These are phyloP conservation scores for Rhinoptilus africanus DNA, from an alignment of 2,113 vertebrate genomes.

Conservation along the genomic window DNA sequence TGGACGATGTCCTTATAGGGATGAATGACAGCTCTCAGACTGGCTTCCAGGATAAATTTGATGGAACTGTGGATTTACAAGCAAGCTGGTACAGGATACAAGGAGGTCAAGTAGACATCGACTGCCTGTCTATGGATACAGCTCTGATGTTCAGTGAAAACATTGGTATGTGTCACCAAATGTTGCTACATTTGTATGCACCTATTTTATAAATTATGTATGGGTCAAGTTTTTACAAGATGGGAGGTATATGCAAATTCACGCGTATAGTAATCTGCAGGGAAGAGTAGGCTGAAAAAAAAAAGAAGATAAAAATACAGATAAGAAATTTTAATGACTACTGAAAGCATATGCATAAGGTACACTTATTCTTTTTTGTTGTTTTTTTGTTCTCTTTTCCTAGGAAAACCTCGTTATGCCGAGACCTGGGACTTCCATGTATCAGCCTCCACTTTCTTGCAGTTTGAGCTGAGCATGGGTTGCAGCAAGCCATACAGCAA, in stretches of 20 bases:
- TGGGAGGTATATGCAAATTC: neutral
- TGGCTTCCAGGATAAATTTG: constrained; percentile 96
- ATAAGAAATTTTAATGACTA: neutral
- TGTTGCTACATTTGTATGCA: neutral
- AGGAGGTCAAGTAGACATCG: constrained; percentile 91
- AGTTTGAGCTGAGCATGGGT: constrained; percentile 96
- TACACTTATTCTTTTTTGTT: neutral
- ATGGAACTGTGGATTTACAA: constrained; percentile 86
- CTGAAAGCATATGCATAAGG: neutral
- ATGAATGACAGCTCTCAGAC: constrained; percentile 98
- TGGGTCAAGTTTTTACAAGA: neutral
- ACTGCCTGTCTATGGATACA: constrained; percentile 93
- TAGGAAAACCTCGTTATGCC: constrained; percentile 93
- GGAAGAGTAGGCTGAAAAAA: neutral
- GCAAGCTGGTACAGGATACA: constrained; percentile 96
- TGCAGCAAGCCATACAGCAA: constrained; percentile 90
- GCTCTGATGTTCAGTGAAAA: constrained; percentile 90
- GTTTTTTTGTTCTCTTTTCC: neutral
- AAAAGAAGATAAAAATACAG: neutral
- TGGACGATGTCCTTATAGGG: constrained; percentile 93
- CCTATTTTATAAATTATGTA: neutral
- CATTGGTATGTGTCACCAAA: constrained; percentile 72
- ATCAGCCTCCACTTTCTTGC: constrained; percentile 90
- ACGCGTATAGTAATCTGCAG: neutral
- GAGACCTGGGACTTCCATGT: constrained; percentile 98